Percentiles rank a stretch among this genome's conserved stretches.
Conservation (phyloP, 2,888 invertebrate species). For the Nebria brevicollis region DNA sequence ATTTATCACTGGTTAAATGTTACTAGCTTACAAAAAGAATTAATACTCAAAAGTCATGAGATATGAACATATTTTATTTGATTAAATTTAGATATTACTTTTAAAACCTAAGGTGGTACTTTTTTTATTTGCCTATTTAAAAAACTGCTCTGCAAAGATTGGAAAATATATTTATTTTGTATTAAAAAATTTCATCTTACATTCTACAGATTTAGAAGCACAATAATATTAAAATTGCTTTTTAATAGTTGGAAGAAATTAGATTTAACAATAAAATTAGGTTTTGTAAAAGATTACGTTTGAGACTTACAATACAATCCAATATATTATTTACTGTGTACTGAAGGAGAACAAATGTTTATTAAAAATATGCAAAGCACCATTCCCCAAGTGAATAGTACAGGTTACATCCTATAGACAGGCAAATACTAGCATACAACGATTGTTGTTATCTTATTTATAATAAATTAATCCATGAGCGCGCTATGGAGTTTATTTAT, state of each 20-base stretch:
- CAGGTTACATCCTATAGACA: background rate
- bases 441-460: slow-evolving; percentile 25
- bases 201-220: no score
- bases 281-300: background rate
- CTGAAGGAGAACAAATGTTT: background rate
- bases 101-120: no score
- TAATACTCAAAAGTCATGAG: no score
- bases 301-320: background rate
- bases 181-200: no score
- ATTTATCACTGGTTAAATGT: no score
- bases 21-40: no score
- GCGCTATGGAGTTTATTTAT: slow-evolving; percentile 8
- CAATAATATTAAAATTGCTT: background rate
- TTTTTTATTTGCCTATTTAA: no score
- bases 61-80: no score
- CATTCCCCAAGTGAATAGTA: background rate
- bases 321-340: background rate
- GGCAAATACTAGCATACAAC: background rate
- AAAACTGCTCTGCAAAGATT: no score
- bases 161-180: no score
- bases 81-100: no score
- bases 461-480: background rate
- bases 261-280: background rate
- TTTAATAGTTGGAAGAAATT: background rate
- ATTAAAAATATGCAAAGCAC: background rate